These are phyloP conservation scores for Rhopilema esculentum DNA, from an alignment of 30 jellyfish, hydroid and myxozoan species.

Conservation along the genomic window DNA sequence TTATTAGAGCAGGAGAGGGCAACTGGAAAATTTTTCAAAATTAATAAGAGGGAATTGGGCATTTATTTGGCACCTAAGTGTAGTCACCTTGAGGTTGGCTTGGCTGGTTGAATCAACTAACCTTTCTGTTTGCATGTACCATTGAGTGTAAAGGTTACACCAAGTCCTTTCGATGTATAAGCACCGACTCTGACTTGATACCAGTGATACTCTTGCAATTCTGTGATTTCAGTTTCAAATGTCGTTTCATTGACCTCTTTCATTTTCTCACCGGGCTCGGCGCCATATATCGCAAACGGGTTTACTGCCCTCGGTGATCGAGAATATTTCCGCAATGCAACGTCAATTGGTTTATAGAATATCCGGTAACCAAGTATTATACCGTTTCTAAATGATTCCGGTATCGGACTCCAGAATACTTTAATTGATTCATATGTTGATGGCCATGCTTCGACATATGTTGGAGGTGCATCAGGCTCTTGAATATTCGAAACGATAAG, in stretches of 20 bases:
- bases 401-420: slow-evolving; percentile 56
- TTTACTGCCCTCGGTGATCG: slow-evolving; percentile 57
- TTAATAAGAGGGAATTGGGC: too few relatives aligned
- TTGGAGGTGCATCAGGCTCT: slow-evolving; percentile 68
- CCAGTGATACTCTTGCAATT: slow-evolving; percentile 42
- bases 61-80: too few relatives aligned
- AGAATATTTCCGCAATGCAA: slow-evolving; percentile 21
- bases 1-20: too few relatives aligned
- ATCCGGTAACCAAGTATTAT: slow-evolving; percentile 51
- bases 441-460: slow-evolving; percentile 55
- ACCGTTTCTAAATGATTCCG: slow-evolving; percentile 55
- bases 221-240: slow-evolving; percentile 9
- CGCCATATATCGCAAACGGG: slow-evolving; percentile 55
- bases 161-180: slow-evolving; percentile 50
- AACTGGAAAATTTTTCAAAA: too few relatives aligned
- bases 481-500: background rate
- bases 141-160: slow-evolving; percentile 17
- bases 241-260: slow-evolving; percentile 41
- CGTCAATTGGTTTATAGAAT: slow-evolving; percentile 49
- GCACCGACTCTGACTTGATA: slow-evolving; percentile 61
- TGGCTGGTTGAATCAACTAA: background rate
- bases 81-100: too few relatives aligned
- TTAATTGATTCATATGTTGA: slow-evolving; percentile 15
- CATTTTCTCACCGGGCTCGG: slow-evolving; percentile 63
- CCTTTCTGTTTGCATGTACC: slow-evolving; percentile 59